Base-by-base conservation (phyloP, 2,888 invertebrate species). In the Brenthis hecate region DNA sequence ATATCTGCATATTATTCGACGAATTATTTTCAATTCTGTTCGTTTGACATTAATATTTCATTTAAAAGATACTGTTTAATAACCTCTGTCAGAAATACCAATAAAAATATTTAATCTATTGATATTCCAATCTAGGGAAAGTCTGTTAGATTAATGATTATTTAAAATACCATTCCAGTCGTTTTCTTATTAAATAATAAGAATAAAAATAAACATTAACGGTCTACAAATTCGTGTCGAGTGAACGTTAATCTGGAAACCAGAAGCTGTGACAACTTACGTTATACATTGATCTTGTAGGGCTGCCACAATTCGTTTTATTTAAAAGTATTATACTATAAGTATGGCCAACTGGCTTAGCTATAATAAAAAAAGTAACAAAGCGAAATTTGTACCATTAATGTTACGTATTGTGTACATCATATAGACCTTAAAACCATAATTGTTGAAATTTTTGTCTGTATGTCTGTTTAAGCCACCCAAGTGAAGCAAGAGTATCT, bases 221-320 rank as follows among this genome's bases (percentile, higher is more conserved):
- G 8, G 55, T 55, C 8, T 51, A 16, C 32, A 14, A 14, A 16
- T 64, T 64, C 74, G 79, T 75, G 74, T 74, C 77, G 72, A 79
- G 80, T 79, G 77, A 76, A 77, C 70, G 77, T 78, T 73, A 77
- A 80, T 80, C 81, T 78, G 76, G 80, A 80, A 80, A 83, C 81
- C 81, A 80, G 84, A 79, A 85, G 84, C 81, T 70, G 74, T 70
- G 71, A 69, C 77, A 75, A 55, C 51, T 32, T 56, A 50, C 16
- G 48, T 32, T 50, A 62, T 23, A 4, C 14, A 23, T 32, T 47
- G 32, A 3, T 56, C 0, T 56, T 6, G 16, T 56, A 64, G 64
- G 47, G 56, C 48, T 56, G 56, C 28, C 48, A 56, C 3, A 16
- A 36, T 13, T 43, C 13, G 13, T 36, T 36, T 16, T n/a, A 13